Conservation (phyloP, 1,140 invertebrate genomes). For the Daktulosphaira vitifoliae region DNA sequence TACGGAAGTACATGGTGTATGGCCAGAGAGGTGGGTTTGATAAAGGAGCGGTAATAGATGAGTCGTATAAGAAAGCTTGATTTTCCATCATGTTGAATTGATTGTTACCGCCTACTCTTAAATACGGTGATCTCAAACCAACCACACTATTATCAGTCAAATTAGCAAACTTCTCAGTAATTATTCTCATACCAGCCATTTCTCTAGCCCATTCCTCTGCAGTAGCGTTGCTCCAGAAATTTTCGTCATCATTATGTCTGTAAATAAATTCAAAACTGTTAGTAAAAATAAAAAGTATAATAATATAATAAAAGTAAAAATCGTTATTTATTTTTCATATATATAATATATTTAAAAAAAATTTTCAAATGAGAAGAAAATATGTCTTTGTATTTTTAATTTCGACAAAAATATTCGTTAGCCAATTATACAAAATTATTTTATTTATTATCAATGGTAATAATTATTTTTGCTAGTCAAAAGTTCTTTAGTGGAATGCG, state of each 20-base stretch:
- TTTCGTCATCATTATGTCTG: slow-evolving; percentile 84
- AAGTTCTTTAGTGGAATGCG: too few species aligned
- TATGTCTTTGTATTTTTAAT: too few species aligned
- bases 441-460: too few species aligned
- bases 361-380: too few species aligned
- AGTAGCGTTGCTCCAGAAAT: slow-evolving; percentile 87
- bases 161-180: slow-evolving; percentile 85
- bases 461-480: too few species aligned
- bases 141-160: slow-evolving; percentile 89
- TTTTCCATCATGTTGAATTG: slow-evolving; percentile 98
- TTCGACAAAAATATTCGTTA: too few species aligned
- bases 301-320: too few species aligned
- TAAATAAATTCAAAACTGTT: slow-evolving; percentile 34
- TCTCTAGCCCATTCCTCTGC: slow-evolving; percentile 93
- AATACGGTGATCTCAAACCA: slow-evolving; percentile 84
- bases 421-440: too few species aligned
- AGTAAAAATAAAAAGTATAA: too few species aligned
- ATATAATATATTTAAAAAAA: too few species aligned
- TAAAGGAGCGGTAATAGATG: slow-evolving; percentile 85
- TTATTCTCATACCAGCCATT: slow-evolving; percentile 91
- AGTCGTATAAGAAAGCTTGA: slow-evolving; percentile 91
- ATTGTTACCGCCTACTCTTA: slow-evolving; percentile 89
- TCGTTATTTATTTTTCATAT: too few species aligned
- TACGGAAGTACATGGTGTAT: slow-evolving; percentile 95
- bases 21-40: slow-evolving; percentile 91